Conservation (phyloP, 2,888 invertebrate species). For the Agonopterix alstromeriana region DNA sequence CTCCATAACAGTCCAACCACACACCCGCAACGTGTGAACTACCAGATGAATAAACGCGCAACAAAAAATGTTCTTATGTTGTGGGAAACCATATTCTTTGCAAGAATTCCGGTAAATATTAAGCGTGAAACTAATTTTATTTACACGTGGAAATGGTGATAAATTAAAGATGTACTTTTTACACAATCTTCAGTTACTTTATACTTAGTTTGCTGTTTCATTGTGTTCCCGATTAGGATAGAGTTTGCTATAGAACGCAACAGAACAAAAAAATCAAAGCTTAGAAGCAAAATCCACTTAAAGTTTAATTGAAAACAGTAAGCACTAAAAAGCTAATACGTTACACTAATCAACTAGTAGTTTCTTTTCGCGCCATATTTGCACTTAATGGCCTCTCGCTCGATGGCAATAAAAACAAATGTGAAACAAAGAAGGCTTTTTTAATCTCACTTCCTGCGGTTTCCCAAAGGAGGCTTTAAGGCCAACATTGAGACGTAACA, state of each 20-base stretch:
- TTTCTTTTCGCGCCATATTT: slow-evolving; percentile 18
- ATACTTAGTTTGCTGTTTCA: no score
- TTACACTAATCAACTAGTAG: slow-evolving; percentile 11
- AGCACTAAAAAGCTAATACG: not conserved
- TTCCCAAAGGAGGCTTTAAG: slow-evolving; percentile 63
- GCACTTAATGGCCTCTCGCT: slow-evolving; percentile 20
- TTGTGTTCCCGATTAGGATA: no score
- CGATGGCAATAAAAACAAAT: slow-evolving; percentile 34
- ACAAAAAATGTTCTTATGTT: slow-evolving; percentile 22
- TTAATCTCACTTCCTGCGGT: slow-evolving; percentile 58
- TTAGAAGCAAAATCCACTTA: no score
- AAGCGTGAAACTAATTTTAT: not conserved
- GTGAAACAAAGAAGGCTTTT: slow-evolving; percentile 23
- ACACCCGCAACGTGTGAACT: slow-evolving; percentile 22
- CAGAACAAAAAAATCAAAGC: no score
- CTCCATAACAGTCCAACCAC: slow-evolving; percentile 10
- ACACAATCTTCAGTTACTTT: no score
- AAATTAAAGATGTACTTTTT: no score
- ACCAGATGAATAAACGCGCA: slow-evolving; percentile 21
- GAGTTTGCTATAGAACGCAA: no score
- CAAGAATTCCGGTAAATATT: not conserved
- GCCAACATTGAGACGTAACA: slow-evolving; percentile 43
- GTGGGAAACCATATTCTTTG: slow-evolving; percentile 23
- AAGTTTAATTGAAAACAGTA: no score
- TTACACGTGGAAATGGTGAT: no score